These are phyloP conservation scores for Pipistrellus pipistrellus DNA, from an alignment of 2,797 vertebrate species.

Conservation along the genomic window DNA sequence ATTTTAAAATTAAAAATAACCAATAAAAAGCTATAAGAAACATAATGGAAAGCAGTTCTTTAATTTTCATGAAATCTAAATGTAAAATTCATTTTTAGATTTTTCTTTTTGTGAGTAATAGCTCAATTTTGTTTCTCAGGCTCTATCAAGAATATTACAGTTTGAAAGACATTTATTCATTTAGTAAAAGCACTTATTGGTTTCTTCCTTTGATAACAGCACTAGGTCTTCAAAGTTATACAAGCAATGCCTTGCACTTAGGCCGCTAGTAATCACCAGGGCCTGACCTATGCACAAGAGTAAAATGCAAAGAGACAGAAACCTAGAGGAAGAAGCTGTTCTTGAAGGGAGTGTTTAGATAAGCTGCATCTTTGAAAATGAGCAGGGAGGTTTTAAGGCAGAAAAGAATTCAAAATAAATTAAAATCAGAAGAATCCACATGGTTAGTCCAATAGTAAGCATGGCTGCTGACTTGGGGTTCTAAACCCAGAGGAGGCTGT, in stretches of 20 bases:
- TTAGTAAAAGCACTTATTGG: neutral
- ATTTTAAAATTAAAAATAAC: neutral
- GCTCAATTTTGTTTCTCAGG: neutral
- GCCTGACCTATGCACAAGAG: neutral
- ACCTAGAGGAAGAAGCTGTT: neutral
- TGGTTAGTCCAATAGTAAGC: neutral
- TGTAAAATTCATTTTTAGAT: neutral
- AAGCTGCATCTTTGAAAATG: neutral
- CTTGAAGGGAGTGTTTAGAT: neutral
- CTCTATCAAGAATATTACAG: neutral
- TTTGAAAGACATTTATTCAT: conserved; percentile 5
- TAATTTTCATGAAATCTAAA: conserved; percentile 12
- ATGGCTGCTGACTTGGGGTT: neutral
- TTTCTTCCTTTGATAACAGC: neutral
- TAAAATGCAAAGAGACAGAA: neutral
- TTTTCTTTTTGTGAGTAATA: conserved; percentile 11
- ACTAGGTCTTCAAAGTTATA: neutral
- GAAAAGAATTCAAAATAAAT: neutral
- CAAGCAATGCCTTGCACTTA: neutral
- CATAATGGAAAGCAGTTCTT: neutral
- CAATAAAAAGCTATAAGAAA: neutral
- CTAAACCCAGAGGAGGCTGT: neutral
- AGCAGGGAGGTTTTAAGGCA: neutral
- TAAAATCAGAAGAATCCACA: neutral
- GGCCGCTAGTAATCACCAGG: neutral